Evolutionary conservation across 2,888 invertebrate species (phyloP), one percentile per base, ranked within the genome.

Genomic region (Spisula solida): DNA sequence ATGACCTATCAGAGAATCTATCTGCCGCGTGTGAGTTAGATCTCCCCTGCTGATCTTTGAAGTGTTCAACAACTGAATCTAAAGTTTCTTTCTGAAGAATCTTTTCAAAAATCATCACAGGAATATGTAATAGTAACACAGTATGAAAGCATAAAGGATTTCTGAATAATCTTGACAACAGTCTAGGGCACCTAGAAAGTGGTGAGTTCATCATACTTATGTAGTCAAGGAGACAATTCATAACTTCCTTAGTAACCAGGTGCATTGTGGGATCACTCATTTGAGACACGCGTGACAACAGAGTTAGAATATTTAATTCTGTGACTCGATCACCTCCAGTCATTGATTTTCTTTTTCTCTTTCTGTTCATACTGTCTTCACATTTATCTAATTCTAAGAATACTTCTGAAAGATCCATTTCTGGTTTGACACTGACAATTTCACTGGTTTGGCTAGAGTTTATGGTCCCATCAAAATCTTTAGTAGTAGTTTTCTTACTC

Each of bases 271-370:
- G 94, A 88, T 95, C 93, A 41, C 93, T 94, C 91, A 94, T 95
- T 31, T 95, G 94, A 8, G 96, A 96, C 14, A 96, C 90, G 70
- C 95, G 87, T 0, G 95, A 95, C 20, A 96, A 82, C 55, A 96
- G 88, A 34, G 94, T 94, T 34, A 95, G 87, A 66, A 96, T 94
- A 81, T 95, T 95, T 31, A 91, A 89, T 82, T 95, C 95, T 48
- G 85, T 56, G 8, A 85, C 55, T 34, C 55, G 79, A 51, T 48
- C 34, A 18, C 14, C 16, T 75, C 75, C 25, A 75, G n/a, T n/a
- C 0, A 5, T 47, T 47, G 18, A 47, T 47, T 16, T 47, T 20
- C 48, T 80, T n/a, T 47, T 80, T 25, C 34, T 80, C 47, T 51
- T n/a, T 79, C 41, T 41, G 8, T 41, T 78, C 41, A 41, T 34